Conservation (phyloP, 1,140 invertebrate species). For the Drosophila ercepeae region DNA sequence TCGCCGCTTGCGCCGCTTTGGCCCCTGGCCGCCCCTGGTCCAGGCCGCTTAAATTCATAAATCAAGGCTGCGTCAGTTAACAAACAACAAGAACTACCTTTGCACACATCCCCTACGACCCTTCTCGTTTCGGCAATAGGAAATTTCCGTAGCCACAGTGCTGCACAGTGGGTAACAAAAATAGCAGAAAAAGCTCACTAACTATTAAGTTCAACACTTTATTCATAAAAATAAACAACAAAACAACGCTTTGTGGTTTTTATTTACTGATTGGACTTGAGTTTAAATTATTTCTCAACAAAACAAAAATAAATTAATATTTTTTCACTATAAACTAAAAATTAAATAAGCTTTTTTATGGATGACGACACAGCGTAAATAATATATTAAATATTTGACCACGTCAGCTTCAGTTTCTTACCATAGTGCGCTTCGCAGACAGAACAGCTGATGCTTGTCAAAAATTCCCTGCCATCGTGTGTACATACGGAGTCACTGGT, state of each 20-base stretch:
- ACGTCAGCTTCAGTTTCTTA: neutral
- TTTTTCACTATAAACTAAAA: neutral
- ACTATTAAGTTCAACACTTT: neutral
- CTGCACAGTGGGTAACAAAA: constrained; percentile 29
- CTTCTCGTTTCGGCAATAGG: constrained; percentile 48
- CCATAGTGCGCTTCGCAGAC: constrained; percentile 36
- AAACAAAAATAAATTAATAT: too few species aligned
- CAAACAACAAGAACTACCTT: constrained; percentile 46
- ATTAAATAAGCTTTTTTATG: neutral
- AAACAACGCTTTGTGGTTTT: too few species aligned
- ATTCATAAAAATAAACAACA: too few species aligned
- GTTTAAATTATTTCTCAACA: too few species aligned
- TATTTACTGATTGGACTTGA: too few species aligned
- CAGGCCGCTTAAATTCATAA: constrained; percentile 45
- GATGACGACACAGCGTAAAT: too few species aligned
- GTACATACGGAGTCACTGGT: constrained; percentile 5
- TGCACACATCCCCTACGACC: constrained; percentile 2
- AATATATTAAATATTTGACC: neutral
- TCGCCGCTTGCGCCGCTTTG: constrained; percentile 24
- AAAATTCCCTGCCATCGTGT: constrained; percentile 34
- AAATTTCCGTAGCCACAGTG: constrained; percentile 67
- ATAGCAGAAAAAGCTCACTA: neutral
- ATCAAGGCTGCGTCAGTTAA: constrained; percentile 55
- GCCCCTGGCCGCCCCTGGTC: constrained; percentile 7
- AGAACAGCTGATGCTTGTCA: constrained; percentile 76